Evolutionary conservation across 2,888 invertebrate genomes (phyloP), one percentile per base, ranked within the genome.

Genomic region (Drosophila limbata): DNA sequence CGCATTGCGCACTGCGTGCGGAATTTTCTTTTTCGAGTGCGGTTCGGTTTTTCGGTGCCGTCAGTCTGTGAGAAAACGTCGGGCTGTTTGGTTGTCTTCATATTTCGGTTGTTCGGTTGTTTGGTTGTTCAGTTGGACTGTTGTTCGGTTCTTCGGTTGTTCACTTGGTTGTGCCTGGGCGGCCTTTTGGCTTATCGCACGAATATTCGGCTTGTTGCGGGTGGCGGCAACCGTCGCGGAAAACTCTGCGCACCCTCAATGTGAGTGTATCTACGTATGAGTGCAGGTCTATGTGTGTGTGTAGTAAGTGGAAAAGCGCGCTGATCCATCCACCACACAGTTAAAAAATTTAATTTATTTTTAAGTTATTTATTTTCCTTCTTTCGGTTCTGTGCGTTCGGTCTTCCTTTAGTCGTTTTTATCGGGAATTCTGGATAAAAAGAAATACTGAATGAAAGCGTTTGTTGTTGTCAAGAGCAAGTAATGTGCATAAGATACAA

Each of bases 11-110:
- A 79, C 81, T 77, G 84, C 84, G 80, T 77, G 86, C 74, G 78
- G 87, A 84, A 88, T 87, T 84, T 84, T 87, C 84, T 79, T 79
- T 80, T 73, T 78, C 76, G 82, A 79, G 68, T 69, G 69, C 69
- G 69, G 64, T 71, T 80, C 63, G 59, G 60, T 65, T 76, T 73
- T 76, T 77, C 65, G 76, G 76, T 76, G 77, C 69, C 69, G 53
- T 76, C 78, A 91, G 91, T 91, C 91, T 88, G 81, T 87, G 91
- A 91, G 91, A 86, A 90, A 91, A 85, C 91, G 91, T 90, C 79
- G 90, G 75, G 74, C 76, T 66, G 78, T 73, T 79, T 77, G 83
- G 88, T 81, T 75, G 79, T 71, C 81, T 75, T 67, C 44, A 44
- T 39, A 31, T 52, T 68, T 53, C 28, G 64, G 25, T 47, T 40